Base-by-base conservation (phyloP, 1,140 invertebrate genomes). In the Pantala flavescens region DNA sequence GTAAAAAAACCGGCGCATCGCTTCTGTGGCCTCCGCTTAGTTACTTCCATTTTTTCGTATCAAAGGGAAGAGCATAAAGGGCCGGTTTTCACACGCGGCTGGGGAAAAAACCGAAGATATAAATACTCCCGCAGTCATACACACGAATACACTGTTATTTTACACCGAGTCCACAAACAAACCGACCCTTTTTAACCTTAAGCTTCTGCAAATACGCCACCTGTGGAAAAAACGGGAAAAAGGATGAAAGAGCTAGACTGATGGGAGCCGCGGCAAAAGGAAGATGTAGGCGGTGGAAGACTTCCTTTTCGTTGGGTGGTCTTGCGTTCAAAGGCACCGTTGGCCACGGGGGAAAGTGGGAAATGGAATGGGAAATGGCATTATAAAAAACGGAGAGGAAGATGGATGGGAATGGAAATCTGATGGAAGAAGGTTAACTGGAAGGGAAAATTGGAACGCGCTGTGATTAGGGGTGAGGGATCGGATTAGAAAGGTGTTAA, bases 191-290 rank as follows among this genome's bases (percentile, higher is more conserved):
- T 63, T 63, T 63, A 63, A 21, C 49, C 49, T 63, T 36, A 63
- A 63, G n/a, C 49, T 16, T 63, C 49, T 63, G 49, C 49, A 63
- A 63, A 63, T 63, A 63, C 49, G 49, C 49, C 49, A 63, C 49
- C 14, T 63, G 49, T 63, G 49, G 12, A 63, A 63, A 16, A 63
- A 63, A 63, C 3, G 3, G 12, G n/a, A 3, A 1, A 63, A 21
- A 63, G 49, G 49, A 63, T 63, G 49, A 63, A 63, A 63, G 49
- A 63, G n/a, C 16, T 21, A 63, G 49, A 63, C 49, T 16, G 49
- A 63, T 16, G 14, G 49, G 49, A 21, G 49, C 49, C 49, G n/a
- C 5, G 49, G 49, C 14, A 63, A 63, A 63, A 14, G 49, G n/a
- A 21, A 21, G 49, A 63, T 63, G 49, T 19, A 63, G 49, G 49